These are phyloP conservation scores for Luscinia megarhynchos DNA, from an alignment of 2,797 vertebrate species.

Conservation along the genomic window DNA sequence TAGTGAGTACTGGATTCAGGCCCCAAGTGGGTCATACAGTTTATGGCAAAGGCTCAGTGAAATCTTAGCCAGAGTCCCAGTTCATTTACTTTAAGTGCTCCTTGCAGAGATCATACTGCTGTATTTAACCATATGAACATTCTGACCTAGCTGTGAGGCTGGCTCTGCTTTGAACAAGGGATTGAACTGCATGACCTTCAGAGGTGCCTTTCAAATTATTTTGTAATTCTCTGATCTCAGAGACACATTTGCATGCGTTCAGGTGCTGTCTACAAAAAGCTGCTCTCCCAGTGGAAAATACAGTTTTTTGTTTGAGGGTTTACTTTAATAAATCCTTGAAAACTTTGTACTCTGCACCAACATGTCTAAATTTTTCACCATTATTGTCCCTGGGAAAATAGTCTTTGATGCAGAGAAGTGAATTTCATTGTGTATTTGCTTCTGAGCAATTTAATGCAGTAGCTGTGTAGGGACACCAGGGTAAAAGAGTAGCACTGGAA, in stretches of 20 bases:
- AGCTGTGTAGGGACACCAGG: background rate
- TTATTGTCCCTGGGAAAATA: background rate
- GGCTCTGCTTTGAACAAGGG: background rate
- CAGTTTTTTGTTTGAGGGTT: background rate
- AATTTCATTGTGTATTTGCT: background rate
- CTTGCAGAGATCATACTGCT: conserved; percentile 25
- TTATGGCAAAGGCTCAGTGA: conserved; percentile 36
- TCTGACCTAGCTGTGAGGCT: conserved; percentile 6
- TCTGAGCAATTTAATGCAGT: background rate
- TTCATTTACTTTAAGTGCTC: conserved; percentile 60
- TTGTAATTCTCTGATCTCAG: background rate
- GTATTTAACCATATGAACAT: conserved; percentile 15
- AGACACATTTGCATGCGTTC: background rate
- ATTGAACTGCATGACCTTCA: conserved; percentile 30
- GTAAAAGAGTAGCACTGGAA: background rate
- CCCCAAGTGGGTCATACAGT: background rate
- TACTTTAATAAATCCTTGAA: background rate
- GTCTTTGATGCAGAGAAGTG: background rate
- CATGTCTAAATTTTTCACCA: background rate
- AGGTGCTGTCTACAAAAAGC: background rate
- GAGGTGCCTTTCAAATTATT: conserved; percentile 17
- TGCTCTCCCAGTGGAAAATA: background rate
- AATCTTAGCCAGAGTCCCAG: conserved; percentile 42
- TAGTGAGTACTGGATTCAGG: background rate
- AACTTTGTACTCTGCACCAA: background rate